phyloP scores from a whole-genome alignment of 2,888 invertebrate species.

The Itoplectis maculator region DNA sequence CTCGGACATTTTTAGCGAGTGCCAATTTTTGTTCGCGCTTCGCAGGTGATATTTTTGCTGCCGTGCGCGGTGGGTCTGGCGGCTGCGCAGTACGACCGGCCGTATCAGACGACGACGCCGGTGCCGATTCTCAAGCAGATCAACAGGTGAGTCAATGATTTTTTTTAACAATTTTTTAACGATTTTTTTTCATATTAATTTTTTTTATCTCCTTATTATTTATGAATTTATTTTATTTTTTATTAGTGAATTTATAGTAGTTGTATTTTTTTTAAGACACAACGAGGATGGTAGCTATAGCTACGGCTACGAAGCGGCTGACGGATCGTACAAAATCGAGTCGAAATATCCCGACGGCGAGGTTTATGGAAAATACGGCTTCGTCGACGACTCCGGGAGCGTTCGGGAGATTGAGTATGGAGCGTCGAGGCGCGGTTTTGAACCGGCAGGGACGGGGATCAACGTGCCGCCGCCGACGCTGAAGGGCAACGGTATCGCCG shows the following conservation, averaged over 20 bases:
- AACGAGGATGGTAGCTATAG: slow-evolving; percentile 96
- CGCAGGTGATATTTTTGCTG: slow-evolving; percentile 76
- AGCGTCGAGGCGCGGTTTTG: slow-evolving; percentile 92
- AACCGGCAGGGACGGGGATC: slow-evolving; percentile 91
- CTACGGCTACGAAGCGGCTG: slow-evolving; percentile 94
- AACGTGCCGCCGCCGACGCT: slow-evolving; percentile 94
- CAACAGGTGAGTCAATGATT: slow-evolving; percentile 88
- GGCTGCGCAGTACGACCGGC: slow-evolving; percentile 77
- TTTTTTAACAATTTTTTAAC: neutral
- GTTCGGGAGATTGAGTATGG: slow-evolving; percentile 94
- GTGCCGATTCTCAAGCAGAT: slow-evolving; percentile 95
- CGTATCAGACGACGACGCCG: slow-evolving; percentile 86
- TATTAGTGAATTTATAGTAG: too few species aligned
- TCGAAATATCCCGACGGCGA: slow-evolving; percentile 94
- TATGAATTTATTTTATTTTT: too few species aligned
- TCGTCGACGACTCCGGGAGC: slow-evolving; percentile 91
- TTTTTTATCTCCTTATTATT: too few species aligned
- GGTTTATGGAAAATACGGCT: slow-evolving; percentile 96
- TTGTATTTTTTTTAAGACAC: slow-evolving; percentile 85
- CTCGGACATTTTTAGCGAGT: slow-evolving; percentile 2
- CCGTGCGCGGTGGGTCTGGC: slow-evolving; percentile 73
- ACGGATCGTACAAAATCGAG: slow-evolving; percentile 95
- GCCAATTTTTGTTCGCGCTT: slow-evolving; percentile 45
- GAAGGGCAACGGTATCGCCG: slow-evolving; percentile 84
- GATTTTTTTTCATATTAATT: neutral